phyloP scores from a whole-genome alignment of 2,113 vertebrate genomes.

The Quiscalus mexicanus region DNA sequence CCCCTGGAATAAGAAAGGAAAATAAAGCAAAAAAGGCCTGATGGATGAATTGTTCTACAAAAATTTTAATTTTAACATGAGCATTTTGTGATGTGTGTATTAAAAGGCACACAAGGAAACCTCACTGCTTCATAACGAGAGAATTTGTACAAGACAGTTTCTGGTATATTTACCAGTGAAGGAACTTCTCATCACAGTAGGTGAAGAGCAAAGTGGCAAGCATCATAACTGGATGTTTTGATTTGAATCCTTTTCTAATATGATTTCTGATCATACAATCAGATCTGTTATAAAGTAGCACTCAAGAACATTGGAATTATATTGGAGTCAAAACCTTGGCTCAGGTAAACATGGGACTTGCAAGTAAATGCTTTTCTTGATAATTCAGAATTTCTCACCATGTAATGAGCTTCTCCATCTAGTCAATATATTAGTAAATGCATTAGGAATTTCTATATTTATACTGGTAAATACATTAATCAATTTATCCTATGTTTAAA shows the following conservation, averaged over 20 bases:
- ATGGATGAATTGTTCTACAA: not conserved
- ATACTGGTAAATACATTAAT: not conserved
- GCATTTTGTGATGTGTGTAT: not conserved
- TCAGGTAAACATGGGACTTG: not conserved
- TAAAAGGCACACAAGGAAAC: not conserved
- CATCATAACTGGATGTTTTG: not conserved
- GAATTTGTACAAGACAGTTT: not conserved
- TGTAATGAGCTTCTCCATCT: not conserved
- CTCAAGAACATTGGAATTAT: not conserved
- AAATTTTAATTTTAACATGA: not conserved
- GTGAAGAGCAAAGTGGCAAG: not conserved
- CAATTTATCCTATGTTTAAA: not conserved
- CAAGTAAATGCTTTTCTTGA: not conserved
- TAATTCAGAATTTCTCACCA: not conserved
- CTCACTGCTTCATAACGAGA: not conserved
- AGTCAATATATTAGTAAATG: not conserved
- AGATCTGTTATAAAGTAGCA: not conserved
- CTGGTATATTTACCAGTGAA: not conserved
- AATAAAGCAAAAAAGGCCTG: not conserved
- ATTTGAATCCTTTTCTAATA: not conserved
- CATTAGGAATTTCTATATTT: not conserved
- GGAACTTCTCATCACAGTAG: not conserved
- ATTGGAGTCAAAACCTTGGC: not conserved
- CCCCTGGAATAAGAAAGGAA: not conserved
- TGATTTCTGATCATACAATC: not conserved